Conservation (phyloP, 2,113 vertebrate species). For the Aegithalos caudatus region DNA sequence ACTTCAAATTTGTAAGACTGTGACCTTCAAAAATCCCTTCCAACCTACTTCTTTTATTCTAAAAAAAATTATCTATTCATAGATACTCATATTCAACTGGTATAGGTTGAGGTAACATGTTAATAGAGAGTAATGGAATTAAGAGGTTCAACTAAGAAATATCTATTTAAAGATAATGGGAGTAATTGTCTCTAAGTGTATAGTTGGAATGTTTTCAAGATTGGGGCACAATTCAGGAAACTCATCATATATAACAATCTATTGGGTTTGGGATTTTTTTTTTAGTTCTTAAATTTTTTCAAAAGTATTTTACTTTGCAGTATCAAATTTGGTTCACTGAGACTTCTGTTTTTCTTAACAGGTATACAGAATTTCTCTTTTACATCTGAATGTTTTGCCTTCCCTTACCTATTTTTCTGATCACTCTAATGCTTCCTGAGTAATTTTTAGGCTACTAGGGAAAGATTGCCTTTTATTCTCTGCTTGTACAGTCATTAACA, state of each 20-base stretch:
- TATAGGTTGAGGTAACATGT: not conserved
- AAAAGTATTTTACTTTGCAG: not conserved
- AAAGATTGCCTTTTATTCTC: not conserved
- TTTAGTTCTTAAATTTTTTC: not conserved
- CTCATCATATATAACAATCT: not conserved
- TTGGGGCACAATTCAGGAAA: not conserved
- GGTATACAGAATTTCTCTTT: not conserved
- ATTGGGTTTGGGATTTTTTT: not conserved
- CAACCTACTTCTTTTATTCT: not conserved
- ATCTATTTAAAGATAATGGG: not conserved
- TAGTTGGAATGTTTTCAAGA: not conserved
- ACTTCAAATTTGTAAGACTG: not conserved
- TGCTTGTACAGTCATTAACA: not conserved
- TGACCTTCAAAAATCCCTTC: not conserved
- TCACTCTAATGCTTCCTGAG: not conserved
- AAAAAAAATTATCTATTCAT: not conserved
- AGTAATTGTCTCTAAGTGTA: not conserved
- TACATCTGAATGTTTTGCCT: not conserved
- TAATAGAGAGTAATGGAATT: not conserved
- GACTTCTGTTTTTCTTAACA: not conserved
- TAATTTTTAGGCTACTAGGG: not conserved
- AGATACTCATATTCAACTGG: not conserved
- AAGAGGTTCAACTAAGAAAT: not conserved
- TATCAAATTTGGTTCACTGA: not conserved
- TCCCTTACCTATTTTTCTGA: not conserved